Evolutionary conservation across 2,113 vertebrate species (phyloP).

Genomic region (Phasianus colchicus): DNA sequence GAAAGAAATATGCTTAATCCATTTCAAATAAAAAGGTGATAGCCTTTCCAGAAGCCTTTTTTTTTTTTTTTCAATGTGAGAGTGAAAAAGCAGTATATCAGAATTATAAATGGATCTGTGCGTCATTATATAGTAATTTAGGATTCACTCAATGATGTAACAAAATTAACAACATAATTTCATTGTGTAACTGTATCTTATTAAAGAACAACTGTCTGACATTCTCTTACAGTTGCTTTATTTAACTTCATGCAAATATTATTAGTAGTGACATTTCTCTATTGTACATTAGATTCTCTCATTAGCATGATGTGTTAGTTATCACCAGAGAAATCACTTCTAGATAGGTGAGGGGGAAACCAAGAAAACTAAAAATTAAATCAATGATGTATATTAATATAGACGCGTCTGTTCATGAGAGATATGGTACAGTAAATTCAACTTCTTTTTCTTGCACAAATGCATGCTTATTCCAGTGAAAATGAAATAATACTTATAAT

Average conservation of each 20-base stretch:
- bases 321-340: conserved; percentile 84
- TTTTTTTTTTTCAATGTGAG: conserved; percentile 17
- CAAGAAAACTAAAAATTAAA: conserved; percentile 82
- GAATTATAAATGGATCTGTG: conserved; percentile 80
- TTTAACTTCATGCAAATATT: conserved; percentile 86
- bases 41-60: conserved; percentile 63
- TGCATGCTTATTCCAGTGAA: conserved; percentile 56
- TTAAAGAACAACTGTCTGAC: conserved; percentile 85
- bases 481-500: conserved; percentile 54
- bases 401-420: conserved; percentile 71
- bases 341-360: conserved; percentile 79
- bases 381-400: conserved; percentile 78
- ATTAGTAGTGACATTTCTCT: conserved; percentile 87
- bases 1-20: conserved; percentile 64
- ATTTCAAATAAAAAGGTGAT: conserved; percentile 73
- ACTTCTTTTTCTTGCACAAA: conserved; percentile 66
- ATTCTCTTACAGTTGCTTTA: conserved; percentile 83
- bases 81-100: conserved; percentile 75
- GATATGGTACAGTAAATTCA: conserved; percentile 72
- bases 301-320: conserved; percentile 84
- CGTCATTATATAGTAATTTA: conserved; percentile 83
- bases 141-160: conserved; percentile 84
- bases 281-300: conserved; percentile 83
- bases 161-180: conserved; percentile 85
- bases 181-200: conserved; percentile 84